phyloP scores from a whole-genome alignment of 2,888 invertebrate species.

The Eledona agricola region DNA sequence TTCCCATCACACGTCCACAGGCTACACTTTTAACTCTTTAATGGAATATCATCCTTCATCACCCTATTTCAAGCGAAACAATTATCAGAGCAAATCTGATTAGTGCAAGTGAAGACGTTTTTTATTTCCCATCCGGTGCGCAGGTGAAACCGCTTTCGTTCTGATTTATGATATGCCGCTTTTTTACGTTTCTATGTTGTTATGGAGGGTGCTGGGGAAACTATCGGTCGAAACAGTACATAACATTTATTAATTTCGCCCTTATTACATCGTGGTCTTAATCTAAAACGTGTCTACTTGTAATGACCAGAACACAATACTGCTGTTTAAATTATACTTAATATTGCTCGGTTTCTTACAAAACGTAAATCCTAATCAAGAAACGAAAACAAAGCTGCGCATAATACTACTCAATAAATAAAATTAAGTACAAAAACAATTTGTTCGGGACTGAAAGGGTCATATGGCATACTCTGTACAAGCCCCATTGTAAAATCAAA shows the following conservation, averaged over 20 bases:
- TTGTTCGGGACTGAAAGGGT: no score
- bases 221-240: no score
- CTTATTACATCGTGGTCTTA: constrained; percentile 20
- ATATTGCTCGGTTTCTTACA: constrained; percentile 14
- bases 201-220: no score
- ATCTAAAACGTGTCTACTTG: constrained; percentile 17
- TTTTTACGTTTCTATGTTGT: no score
- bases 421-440: constrained; percentile 32
- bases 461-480: constrained; percentile 21
- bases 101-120: no score
- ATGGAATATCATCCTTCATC: background rate
- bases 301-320: constrained; percentile 36
- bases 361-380: constrained; percentile 1
- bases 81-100: constrained; percentile 35
- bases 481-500: background rate
- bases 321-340: constrained; percentile 16
- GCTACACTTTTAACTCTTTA: constrained; percentile 3
- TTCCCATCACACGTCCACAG: constrained; percentile 48
- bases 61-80: constrained; percentile 21
- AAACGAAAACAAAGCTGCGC: constrained; percentile 5
- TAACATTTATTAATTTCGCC: constrained; percentile 35
- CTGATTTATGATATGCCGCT: no score
- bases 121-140: no score
- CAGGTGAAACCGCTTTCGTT: no score
- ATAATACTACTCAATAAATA: constrained; percentile 18